Evolutionary conservation across 2,888 invertebrate genomes (phyloP).

Genomic region (Macrosiphum euphorbiae): DNA sequence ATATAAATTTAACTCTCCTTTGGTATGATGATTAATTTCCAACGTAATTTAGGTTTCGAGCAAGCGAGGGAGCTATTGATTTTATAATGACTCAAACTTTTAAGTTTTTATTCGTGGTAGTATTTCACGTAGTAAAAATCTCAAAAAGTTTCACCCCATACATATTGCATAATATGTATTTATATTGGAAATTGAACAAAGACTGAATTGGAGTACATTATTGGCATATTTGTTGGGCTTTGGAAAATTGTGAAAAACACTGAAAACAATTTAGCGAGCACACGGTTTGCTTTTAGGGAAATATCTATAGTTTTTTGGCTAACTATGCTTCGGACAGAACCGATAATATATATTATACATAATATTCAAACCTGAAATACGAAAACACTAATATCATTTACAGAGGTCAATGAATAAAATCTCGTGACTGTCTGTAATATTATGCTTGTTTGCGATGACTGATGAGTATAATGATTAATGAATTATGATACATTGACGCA

Average conservation of each 20-base stretch:
- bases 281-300: not conserved
- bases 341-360: not conserved
- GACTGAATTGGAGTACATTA: not conserved
- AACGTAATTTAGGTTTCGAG: not conserved
- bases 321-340: not conserved
- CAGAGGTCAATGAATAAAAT: not conserved
- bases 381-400: not conserved
- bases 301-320: not conserved
- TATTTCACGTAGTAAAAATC: not conserved
- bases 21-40: not conserved
- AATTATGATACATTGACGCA: not conserved
- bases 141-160: not conserved
- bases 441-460: not conserved
- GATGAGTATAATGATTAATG: not conserved
- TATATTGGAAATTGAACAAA: not conserved
- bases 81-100: not conserved
- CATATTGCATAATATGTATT: not conserved
- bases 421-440: not conserved
- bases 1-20: constrained; percentile 12
- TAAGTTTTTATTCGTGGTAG: not conserved
- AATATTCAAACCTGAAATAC: not conserved
- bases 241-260: not conserved
- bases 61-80: not conserved
- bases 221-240: not conserved
- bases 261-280: not conserved